A percentile compares a stretch with the other conserved stretches of the same genome.
phyloP scores from a whole-genome alignment of 2,888 invertebrate species.

The Aplocera efformata region DNA sequence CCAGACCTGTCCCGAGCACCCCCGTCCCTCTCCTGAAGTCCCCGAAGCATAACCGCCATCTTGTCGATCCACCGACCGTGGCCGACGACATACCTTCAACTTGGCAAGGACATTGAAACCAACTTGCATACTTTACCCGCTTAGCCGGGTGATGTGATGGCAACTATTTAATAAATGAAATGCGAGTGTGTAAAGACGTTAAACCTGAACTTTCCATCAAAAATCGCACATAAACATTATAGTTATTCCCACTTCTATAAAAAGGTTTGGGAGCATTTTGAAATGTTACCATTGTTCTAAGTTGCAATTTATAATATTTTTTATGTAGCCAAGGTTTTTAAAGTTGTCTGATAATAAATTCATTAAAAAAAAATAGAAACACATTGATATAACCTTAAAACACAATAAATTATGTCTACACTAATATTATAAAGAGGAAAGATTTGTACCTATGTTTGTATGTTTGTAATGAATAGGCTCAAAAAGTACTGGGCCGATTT shows the following conservation, averaged over 20 bases:
- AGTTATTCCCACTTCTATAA: slow-evolving; percentile 40
- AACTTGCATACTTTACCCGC: slow-evolving; percentile 40
- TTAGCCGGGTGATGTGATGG: slow-evolving; percentile 27
- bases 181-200: slow-evolving; percentile 32
- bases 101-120: slow-evolving; percentile 53
- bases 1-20: slow-evolving; percentile 47
- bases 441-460: no score
- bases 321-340: no score
- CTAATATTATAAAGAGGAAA: no score
- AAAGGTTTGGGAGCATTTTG: no score
- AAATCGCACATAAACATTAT: slow-evolving; percentile 48
- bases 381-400: no score
- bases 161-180: slow-evolving; percentile 28
- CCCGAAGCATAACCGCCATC: slow-evolving; percentile 63
- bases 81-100: slow-evolving; percentile 48
- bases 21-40: slow-evolving; percentile 51
- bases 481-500: no score
- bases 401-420: no score
- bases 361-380: no score
- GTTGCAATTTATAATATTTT: no score
- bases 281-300: no score
- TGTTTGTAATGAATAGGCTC: no score
- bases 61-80: slow-evolving; percentile 62
- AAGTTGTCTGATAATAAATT: no score
- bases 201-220: slow-evolving; percentile 33